A percentile compares a stretch with the other conserved stretches of the same genome.
phyloP scores from a whole-genome alignment of 92 coral and sea anemone genomes.

The Porites evermanni region DNA sequence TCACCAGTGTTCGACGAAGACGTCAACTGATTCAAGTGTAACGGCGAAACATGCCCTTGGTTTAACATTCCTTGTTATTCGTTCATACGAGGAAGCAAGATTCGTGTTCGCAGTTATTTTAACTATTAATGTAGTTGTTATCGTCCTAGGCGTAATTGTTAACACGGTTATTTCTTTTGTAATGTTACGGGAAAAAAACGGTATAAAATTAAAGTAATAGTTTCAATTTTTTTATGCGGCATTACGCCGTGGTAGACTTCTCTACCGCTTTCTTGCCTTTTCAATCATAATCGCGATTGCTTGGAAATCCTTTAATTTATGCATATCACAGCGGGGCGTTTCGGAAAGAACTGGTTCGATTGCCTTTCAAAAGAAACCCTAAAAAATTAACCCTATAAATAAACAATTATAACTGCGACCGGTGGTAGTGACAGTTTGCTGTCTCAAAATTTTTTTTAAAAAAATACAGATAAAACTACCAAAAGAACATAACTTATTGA shows the following conservation, averaged over 20 bases:
- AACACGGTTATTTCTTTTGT: slow-evolving; percentile 22
- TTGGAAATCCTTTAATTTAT: slow-evolving; percentile 69
- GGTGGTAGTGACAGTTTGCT: background rate
- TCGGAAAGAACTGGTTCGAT: slow-evolving; percentile 42
- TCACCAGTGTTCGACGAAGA: background rate
- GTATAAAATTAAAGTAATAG: slow-evolving; percentile 11
- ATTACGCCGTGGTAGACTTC: slow-evolving; percentile 21
- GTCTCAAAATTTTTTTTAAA: too few relatives aligned
- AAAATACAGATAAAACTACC: too few relatives aligned
- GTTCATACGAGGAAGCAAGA: slow-evolving; percentile 32
- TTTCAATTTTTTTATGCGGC: slow-evolving; percentile 19
- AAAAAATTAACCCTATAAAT: background rate
- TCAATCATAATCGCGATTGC: slow-evolving; percentile 40
- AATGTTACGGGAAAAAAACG: slow-evolving; percentile 17
- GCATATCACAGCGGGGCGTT: slow-evolving; percentile 68
- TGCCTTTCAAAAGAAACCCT: background rate
- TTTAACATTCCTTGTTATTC: slow-evolving; percentile 18
- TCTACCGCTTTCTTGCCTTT: slow-evolving; percentile 26
- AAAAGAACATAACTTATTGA: too few relatives aligned
- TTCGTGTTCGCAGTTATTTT: background rate
- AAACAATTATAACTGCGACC: background rate
- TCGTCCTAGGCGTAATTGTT: slow-evolving; percentile 20
- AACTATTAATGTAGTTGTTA: background rate
- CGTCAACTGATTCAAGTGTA: background rate
- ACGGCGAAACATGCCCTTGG: background rate